Evolutionary conservation across 2,113 vertebrate genomes (phyloP).

Genomic region (Nothoprocta pentlandii): DNA sequence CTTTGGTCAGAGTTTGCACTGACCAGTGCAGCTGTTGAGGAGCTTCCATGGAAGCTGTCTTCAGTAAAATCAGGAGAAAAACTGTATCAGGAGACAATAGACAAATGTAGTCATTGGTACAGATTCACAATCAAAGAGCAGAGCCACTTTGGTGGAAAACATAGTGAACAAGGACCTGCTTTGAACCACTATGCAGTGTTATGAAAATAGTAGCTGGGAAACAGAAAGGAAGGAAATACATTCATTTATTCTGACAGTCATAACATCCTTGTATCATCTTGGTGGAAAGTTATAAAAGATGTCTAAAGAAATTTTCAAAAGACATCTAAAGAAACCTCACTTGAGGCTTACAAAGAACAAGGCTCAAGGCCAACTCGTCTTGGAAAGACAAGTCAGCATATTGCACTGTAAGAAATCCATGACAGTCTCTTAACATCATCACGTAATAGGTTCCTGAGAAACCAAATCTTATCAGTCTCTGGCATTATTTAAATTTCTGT

Average conservation of each 20-base stretch:
- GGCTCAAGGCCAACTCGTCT: constrained; percentile 74
- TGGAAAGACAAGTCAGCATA: constrained; percentile 77
- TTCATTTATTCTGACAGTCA: constrained; percentile 77
- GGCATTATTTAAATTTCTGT: constrained; percentile 76
- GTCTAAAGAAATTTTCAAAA: constrained; percentile 74
- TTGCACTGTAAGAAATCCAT: constrained; percentile 75
- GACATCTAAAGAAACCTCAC: constrained; percentile 70
- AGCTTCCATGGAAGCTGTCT: constrained; percentile 10
- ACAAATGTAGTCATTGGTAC: constrained; percentile 12
- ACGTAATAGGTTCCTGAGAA: constrained; percentile 76
- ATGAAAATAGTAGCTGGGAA: constrained; percentile 65
- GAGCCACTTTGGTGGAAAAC: background rate
- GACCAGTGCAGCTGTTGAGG: constrained; percentile 38
- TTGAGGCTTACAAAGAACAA: constrained; percentile 70
- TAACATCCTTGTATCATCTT: constrained; percentile 72
- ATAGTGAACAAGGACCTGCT: constrained; percentile 4
- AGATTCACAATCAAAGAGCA: constrained; percentile 22
- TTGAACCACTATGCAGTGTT: constrained; percentile 58
- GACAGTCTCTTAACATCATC: constrained; percentile 76
- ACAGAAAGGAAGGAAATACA: constrained; percentile 65
- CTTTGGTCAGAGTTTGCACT: background rate
- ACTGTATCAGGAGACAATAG: constrained; percentile 6
- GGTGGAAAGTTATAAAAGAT: constrained; percentile 73
- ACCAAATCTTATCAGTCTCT: constrained; percentile 74
- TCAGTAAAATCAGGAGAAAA: background rate